phyloP scores from a whole-genome alignment of 2,797 vertebrate species.

The Antrozous pallidus region DNA sequence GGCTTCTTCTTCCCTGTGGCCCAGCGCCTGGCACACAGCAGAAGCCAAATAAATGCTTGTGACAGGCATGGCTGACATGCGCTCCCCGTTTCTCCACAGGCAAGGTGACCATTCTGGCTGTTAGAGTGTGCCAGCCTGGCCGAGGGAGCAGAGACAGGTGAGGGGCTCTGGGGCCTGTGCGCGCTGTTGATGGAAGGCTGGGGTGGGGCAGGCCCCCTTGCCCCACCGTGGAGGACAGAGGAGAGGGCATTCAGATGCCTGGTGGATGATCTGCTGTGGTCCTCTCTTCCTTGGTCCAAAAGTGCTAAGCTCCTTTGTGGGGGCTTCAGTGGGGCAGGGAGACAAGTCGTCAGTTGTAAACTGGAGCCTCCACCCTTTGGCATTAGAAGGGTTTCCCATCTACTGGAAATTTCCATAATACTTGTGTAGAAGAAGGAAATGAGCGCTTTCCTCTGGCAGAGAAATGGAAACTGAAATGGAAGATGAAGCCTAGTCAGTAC shows the following conservation, averaged over 20 bases:
- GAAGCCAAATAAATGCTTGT: background rate
- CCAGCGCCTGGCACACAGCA: background rate
- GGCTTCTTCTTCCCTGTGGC: background rate
- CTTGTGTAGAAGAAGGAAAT: background rate
- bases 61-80: background rate
- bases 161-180: constrained; percentile 7
- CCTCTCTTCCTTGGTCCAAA: background rate
- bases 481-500: background rate
- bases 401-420: background rate
- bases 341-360: background rate
- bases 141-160: constrained; percentile 59
- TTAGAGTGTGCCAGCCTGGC: constrained; percentile 22
- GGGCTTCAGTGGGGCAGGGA: background rate
- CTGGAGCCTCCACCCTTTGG: background rate
- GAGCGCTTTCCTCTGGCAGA: background rate
- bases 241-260: background rate
- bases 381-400: background rate
- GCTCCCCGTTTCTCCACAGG: constrained; percentile 35
- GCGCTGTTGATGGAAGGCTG: background rate
- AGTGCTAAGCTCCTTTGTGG: background rate
- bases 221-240: background rate
- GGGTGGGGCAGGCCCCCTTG: background rate
- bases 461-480: background rate
- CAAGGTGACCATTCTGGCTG: constrained; percentile 63
- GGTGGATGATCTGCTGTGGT: background rate